A percentile compares a stretch with the other conserved stretches of the same genome.
Evolutionary conservation across 2,888 invertebrate genomes (phyloP).

Genomic region (Coleophora flavipennella): DNA sequence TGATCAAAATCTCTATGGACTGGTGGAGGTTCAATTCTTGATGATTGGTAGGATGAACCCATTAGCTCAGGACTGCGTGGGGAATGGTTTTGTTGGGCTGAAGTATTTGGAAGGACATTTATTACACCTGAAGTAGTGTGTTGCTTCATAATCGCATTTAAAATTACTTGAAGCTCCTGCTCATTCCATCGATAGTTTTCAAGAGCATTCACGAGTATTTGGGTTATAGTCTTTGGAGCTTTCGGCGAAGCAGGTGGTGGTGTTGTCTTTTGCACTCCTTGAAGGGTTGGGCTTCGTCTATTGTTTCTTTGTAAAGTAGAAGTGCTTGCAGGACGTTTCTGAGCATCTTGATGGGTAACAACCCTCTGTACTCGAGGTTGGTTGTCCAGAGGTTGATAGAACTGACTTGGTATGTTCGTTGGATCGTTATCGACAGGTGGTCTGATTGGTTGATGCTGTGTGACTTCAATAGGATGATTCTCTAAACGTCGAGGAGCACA

Average conservation of each 20-base stretch:
- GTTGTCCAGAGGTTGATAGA: not conserved
- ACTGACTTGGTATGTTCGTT: slow-evolving; percentile 1
- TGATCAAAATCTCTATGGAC: not conserved
- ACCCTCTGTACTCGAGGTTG: not conserved
- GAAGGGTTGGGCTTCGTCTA: slow-evolving; percentile 1
- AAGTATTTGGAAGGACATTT: not conserved
- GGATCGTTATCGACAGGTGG: not conserved
- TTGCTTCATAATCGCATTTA: no score
- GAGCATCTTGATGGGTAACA: not conserved
- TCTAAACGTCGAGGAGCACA: not conserved
- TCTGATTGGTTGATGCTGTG: slow-evolving; percentile 1
- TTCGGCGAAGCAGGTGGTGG: not conserved
- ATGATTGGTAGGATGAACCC: not conserved
- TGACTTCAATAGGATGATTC: not conserved
- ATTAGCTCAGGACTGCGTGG: not conserved
- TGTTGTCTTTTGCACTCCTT: slow-evolving; percentile 1
- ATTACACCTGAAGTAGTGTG: not conserved
- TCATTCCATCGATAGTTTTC: not conserved
- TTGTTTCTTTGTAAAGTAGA: not conserved
- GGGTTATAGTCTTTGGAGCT: not conserved
- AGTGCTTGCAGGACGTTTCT: not conserved
- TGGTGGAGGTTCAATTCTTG: slow-evolving; percentile 1
- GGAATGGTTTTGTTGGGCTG: not conserved
- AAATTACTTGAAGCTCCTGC: not conserved
- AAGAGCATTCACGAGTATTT: not conserved